Percentiles rank a stretch among this genome's conserved stretches.
phyloP scores from a whole-genome alignment of 2,888 invertebrate genomes.

The Exocentrus adspersus region DNA sequence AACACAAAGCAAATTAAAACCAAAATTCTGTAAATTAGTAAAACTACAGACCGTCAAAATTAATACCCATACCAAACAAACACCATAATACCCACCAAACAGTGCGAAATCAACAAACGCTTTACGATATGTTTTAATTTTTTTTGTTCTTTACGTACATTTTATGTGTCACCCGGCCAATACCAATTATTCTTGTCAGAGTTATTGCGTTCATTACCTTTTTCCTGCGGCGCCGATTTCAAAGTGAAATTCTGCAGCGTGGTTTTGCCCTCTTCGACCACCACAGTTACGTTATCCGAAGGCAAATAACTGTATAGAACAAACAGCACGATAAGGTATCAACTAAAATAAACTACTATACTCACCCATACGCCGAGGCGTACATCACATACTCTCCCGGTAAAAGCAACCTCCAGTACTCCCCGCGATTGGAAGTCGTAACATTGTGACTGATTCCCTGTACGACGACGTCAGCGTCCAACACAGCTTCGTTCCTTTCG shows the following conservation, averaged over 20 bases:
- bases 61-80: background rate
- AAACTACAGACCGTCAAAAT: background rate
- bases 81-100: constrained; percentile 2
- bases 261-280: constrained; percentile 60
- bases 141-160: background rate
- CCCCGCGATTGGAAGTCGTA: constrained; percentile 81
- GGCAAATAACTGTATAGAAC: constrained; percentile 68
- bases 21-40: background rate
- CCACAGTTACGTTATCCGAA: constrained; percentile 61
- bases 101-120: background rate
- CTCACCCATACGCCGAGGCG: constrained; percentile 79
- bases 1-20: background rate
- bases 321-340: no score
- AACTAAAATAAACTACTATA: background rate
- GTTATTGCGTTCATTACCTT: constrained; percentile 50
- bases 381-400: constrained; percentile 87
- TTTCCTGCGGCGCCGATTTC: constrained; percentile 47
- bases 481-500: constrained; percentile 69
- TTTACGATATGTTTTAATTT: background rate
- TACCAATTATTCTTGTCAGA: constrained; percentile 47
- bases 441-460: constrained; percentile 83
- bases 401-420: constrained; percentile 92
- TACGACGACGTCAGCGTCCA: constrained; percentile 80
- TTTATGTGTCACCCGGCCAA: constrained; percentile 37
- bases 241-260: constrained; percentile 64